phyloP scores from a whole-genome alignment of 2,797 vertebrate species.

The Halcyon badia region DNA sequence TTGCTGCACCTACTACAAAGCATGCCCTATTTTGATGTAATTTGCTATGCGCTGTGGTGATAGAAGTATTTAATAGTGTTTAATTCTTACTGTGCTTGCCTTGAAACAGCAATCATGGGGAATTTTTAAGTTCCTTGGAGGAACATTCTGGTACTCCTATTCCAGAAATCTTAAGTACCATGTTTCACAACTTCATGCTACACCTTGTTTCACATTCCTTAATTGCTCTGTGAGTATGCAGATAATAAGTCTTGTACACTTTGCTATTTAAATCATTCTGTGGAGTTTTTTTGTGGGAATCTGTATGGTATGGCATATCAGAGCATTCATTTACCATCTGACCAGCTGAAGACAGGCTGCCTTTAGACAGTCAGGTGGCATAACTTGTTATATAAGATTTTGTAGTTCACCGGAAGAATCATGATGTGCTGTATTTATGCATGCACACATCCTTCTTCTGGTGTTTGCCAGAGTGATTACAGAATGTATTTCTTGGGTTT shows the following conservation, averaged over 20 bases:
- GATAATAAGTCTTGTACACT: not conserved
- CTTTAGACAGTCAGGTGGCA: not conserved
- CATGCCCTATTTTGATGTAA: not conserved
- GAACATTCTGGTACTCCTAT: not conserved
- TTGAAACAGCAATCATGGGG: not conserved
- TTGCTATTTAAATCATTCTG: not conserved
- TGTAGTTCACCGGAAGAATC: not conserved
- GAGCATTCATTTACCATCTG: not conserved
- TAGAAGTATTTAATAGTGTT: not conserved
- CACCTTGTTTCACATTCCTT: not conserved
- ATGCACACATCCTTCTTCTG: not conserved
- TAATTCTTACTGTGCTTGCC: not conserved
- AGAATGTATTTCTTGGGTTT: not conserved
- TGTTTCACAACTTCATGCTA: not conserved
- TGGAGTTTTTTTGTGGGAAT: not conserved
- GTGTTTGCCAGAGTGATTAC: not conserved
- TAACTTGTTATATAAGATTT: not conserved
- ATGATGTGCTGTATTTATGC: not conserved
- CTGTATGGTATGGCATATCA: not conserved
- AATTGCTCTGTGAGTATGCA: not conserved
- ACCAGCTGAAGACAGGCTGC: not conserved
- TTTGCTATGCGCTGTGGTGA: not conserved
- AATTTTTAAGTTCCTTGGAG: not conserved
- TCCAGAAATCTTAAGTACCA: not conserved
- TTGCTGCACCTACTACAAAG: not conserved